Percentiles rank a stretch among this genome's conserved stretches.
These are phyloP conservation scores for Sebastolobus alascanus DNA, from an alignment of 2,797 vertebrate genomes.

Conservation along the genomic window DNA sequence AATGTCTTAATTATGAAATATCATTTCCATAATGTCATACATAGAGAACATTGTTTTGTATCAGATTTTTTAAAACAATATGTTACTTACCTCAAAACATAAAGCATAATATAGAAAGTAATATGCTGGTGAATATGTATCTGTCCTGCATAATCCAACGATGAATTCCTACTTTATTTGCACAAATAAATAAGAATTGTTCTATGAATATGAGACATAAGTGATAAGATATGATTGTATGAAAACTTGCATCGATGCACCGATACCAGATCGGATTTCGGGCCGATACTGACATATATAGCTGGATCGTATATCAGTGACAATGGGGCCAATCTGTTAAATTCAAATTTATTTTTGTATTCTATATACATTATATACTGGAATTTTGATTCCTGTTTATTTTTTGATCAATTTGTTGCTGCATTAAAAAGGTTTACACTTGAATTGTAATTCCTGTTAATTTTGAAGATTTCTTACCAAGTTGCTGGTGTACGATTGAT, in stretches of 20 bases:
- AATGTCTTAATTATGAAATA: not conserved
- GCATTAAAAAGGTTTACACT: no score
- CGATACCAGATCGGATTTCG: no score
- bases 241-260: not conserved
- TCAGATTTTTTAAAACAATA: not conserved
- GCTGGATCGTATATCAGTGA: no score
- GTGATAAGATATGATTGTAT: not conserved
- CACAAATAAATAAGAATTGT: not conserved
- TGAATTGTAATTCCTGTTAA: no score
- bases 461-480: no score
- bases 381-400: no score
- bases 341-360: no score
- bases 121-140: not conserved
- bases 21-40: not conserved
- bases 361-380: no score
- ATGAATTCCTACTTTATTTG: not conserved
- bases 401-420: no score
- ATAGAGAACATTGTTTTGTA: not conserved
- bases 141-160: not conserved
- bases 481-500: no score
- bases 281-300: not conserved
- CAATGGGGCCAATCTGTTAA: no score
- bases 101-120: not conserved
- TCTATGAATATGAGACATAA: not conserved
- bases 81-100: not conserved